Evolutionary conservation across 2,888 invertebrate genomes (phyloP), one percentile per base, ranked within the genome.

Genomic region (Arrhopalites spinosus): DNA sequence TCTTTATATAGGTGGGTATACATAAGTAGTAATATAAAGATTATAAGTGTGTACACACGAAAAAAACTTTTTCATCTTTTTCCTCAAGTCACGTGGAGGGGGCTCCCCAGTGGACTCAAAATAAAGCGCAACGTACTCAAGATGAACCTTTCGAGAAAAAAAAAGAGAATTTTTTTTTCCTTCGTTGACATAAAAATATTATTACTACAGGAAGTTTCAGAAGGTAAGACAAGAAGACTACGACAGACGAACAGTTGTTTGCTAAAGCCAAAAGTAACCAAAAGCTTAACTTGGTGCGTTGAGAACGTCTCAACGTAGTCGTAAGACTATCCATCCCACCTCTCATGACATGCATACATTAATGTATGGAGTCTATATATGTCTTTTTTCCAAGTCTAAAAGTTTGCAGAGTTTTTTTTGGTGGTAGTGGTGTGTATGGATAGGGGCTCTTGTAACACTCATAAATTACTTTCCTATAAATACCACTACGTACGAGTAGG

Each of bases 381-480:
- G 53, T 53, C 8, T 20, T 11, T 36, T 36, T 36, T 36, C 11
- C 3, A 17, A 53, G 53, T 53, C 53, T 53, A 5, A 53, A 53
- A 20, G 53, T 53, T 53, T 15, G 20, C n/a, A 53, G 53, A 53
- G 53, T 15, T 20, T 53, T 2, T 36, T 3, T 3, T 36, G 36
- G 3, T 36, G 11, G 5, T 36, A 11, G 3, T 5, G 8, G 17
- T 53, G 30, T 30, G 64, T 36, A 8, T 68, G 29, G 20, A 23
- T n/a, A 11, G 20, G 23, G 23, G 45, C 23, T n/a, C 25, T 43
- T 17, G 20, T 47, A 68, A n/a, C 45, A 23, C 17, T 25, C 67
- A 68, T 68, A 68, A 68, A 68, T 68, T 68, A 68, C 50, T 43
- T 45, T 23, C 25, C 67, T 68, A 23, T 27, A 64, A 64, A 64